A percentile compares a stretch with the other conserved stretches of the same genome.
phyloP scores from a whole-genome alignment of 1,140 invertebrate species.

The Drosophila repletoides region DNA sequence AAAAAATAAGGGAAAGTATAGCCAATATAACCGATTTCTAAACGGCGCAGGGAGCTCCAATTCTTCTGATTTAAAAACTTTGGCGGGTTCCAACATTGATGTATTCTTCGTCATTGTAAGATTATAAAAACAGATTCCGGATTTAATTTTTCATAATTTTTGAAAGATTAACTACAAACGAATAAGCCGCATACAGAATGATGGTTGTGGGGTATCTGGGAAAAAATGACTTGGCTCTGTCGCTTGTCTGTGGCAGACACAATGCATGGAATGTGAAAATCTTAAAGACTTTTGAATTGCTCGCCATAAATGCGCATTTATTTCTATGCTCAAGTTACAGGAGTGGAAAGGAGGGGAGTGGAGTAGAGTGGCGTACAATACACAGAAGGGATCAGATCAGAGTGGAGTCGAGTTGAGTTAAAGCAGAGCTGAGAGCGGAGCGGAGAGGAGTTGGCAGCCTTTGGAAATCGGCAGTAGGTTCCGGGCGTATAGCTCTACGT shows the following conservation, averaged over 20 bases:
- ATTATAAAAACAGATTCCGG: too few relatives aligned
- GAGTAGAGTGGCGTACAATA: slow-evolving; percentile 9
- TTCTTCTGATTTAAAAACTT: too few relatives aligned
- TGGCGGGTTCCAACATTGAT: too few relatives aligned
- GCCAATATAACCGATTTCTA: too few relatives aligned
- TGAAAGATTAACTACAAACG: background rate
- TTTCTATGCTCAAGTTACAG: slow-evolving; percentile 76
- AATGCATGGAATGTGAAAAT: slow-evolving; percentile 80
- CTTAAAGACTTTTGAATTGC: slow-evolving; percentile 81
- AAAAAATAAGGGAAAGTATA: too few relatives aligned
- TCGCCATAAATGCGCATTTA: slow-evolving; percentile 79
- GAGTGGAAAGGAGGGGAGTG: background rate
- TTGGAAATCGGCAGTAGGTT: background rate
- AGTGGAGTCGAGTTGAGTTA: background rate
- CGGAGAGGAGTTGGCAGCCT: slow-evolving; percentile 15
- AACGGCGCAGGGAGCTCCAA: too few relatives aligned
- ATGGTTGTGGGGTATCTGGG: slow-evolving; percentile 12
- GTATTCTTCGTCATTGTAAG: too few relatives aligned
- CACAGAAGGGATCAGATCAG: slow-evolving; percentile 27
- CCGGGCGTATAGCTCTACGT: background rate
- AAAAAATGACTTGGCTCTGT: slow-evolving; percentile 57
- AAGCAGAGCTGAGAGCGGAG: slow-evolving; percentile 5
- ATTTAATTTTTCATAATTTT: background rate
- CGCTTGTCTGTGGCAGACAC: slow-evolving; percentile 67
- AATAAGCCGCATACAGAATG: background rate